Conservation (phyloP, 2,797 vertebrate genomes). For the Danio jaintianensis region DNA sequence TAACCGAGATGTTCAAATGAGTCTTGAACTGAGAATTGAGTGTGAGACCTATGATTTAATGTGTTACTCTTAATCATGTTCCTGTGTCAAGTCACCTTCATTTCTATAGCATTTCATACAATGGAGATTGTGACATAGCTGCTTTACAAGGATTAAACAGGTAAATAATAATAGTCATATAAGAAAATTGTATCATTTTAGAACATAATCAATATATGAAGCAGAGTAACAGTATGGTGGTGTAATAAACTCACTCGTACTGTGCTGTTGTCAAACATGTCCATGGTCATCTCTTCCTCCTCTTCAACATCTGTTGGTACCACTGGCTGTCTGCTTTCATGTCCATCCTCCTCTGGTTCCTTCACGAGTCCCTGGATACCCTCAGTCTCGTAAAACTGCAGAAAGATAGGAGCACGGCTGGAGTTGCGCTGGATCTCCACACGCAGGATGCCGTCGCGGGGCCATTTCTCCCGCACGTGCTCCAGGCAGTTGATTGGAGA, state of each 20-base stretch:
- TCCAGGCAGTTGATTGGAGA: constrained; percentile 96
- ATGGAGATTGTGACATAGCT: no score
- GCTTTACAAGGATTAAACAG: no score
- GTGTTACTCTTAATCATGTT: no score
- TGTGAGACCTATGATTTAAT: no score
- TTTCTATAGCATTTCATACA: no score
- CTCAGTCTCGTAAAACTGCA: constrained; percentile 87
- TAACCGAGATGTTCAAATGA: no score
- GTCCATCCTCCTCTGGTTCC: constrained; percentile 68
- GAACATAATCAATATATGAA: no score
- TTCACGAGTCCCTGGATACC: constrained; percentile 80
- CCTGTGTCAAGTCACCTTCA: no score
- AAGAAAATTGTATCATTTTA: no score
- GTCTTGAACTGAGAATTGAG: no score
- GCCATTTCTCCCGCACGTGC: constrained; percentile 93
- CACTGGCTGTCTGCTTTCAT: not conserved
- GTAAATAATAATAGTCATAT: no score
- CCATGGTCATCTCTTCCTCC: constrained; percentile 90
- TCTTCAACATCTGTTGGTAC: constrained; percentile 75
- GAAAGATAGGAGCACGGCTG: constrained; percentile 87
- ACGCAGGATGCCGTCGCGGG: constrained; percentile 89
- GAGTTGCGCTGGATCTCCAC: constrained; percentile 96
- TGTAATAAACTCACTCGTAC: constrained; percentile 81
- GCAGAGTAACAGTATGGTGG: no score
- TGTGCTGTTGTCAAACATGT: constrained; percentile 94